A percentile compares a stretch with the other conserved stretches of the same genome.
Conservation (phyloP, 1,140 invertebrate genomes). For the Diachasmimorpha longicaudata region DNA sequence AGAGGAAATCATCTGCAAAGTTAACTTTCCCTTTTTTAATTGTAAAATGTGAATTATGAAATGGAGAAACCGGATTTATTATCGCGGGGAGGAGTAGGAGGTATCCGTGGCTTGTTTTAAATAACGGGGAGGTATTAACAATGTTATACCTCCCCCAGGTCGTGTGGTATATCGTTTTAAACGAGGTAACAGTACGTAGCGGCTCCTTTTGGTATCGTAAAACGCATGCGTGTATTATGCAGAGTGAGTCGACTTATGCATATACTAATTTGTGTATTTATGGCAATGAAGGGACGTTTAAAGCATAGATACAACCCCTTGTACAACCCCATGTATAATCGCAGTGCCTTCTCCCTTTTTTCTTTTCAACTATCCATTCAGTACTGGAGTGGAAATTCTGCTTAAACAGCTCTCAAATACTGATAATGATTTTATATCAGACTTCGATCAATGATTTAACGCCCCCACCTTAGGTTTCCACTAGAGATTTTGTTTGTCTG, state of each 20-base stretch:
- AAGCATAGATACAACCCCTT: neutral
- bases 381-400: no score
- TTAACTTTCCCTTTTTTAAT: no score
- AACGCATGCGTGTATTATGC: slow-evolving; percentile 3
- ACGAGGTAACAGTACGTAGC: neutral
- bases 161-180: neutral
- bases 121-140: neutral
- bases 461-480: no score
- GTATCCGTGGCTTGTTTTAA: neutral
- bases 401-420: no score
- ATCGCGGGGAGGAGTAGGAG: neutral
- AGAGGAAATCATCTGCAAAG: no score
- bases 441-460: no score
- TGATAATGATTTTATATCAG: no score
- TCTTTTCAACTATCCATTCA: no score
- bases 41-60: neutral
- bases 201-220: neutral
- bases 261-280: slow-evolving; percentile 9
- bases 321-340: no score
- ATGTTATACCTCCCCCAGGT: neutral
- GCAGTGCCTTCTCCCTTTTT: no score
- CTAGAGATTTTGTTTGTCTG: no score
- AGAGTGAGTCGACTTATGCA: slow-evolving; percentile 6
- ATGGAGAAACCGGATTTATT: neutral
- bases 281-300: neutral